These are phyloP conservation scores for Hartigia nigra DNA, from an alignment of 2,888 invertebrate genomes.

Conservation along the genomic window DNA sequence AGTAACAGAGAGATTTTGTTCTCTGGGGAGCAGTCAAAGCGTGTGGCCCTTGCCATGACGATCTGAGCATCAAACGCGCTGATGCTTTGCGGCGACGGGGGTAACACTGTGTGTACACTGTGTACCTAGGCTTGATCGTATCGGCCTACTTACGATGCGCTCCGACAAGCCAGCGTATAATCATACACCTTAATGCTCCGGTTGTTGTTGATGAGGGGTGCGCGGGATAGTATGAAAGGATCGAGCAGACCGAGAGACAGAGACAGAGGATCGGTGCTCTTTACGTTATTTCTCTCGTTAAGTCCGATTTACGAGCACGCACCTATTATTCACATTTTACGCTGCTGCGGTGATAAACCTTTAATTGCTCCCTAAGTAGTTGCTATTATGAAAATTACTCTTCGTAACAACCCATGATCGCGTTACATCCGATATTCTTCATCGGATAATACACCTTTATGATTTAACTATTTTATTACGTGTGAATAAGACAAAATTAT, in stretches of 20 bases:
- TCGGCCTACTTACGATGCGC: conserved; percentile 48
- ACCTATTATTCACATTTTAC: not conserved
- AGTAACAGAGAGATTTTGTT: conserved; percentile 61
- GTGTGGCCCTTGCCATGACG: conserved; percentile 58
- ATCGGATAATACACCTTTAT: not conserved
- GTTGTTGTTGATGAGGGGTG: not conserved
- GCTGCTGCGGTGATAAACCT: not conserved
- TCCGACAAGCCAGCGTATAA: conserved; percentile 50
- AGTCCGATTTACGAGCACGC: conserved; percentile 27
- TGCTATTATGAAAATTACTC: not conserved
- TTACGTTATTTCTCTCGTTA: conserved; percentile 33
- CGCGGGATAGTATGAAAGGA: not conserved
- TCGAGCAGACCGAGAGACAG: not conserved
- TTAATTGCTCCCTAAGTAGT: not conserved
- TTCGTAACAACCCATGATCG: not conserved
- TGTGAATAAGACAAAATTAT: not conserved
- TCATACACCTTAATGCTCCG: conserved; percentile 44
- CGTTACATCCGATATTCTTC: not conserved
- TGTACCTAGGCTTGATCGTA: conserved; percentile 31
- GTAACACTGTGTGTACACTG: conserved; percentile 21
- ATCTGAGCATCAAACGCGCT: conserved; percentile 61
- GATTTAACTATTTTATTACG: not conserved
- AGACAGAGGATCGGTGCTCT: not conserved
- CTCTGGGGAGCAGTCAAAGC: conserved; percentile 66
- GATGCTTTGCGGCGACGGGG: conserved; percentile 51